A percentile compares a stretch with the other conserved stretches of the same genome.
Conservation (phyloP, 1,140 invertebrate genomes). For the Archivesica marissinica region DNA sequence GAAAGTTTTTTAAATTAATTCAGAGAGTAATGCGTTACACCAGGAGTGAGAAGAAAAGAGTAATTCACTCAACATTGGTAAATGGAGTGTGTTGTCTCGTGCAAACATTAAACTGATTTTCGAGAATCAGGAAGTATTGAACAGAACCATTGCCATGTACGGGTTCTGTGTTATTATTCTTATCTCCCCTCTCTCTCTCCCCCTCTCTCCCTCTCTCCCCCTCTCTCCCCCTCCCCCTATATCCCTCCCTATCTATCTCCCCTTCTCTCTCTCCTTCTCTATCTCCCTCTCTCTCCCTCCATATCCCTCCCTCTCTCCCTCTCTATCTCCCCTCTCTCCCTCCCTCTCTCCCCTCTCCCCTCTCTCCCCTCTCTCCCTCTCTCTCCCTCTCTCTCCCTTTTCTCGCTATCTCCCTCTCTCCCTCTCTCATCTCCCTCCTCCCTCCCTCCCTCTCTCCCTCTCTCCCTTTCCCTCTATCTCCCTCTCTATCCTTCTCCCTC, state of each 20-base stretch:
- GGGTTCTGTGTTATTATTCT: background rate
- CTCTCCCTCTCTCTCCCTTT: background rate
- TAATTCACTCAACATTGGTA: too few species aligned
- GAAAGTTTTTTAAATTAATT: too few species aligned
- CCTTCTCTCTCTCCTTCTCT: slow-evolving; percentile 20
- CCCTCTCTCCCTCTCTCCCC: background rate
- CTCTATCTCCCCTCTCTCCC: slow-evolving; percentile 29
- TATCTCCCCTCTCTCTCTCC: background rate
- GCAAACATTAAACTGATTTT: too few species aligned
- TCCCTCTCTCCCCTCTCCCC: slow-evolving; percentile 24
- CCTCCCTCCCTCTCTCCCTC: background rate
- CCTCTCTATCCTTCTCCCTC: too few species aligned
- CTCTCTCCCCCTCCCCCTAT: slow-evolving; percentile 50
- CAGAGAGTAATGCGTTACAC: too few species aligned
- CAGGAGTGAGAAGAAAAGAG: too few species aligned
- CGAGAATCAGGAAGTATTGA: too few species aligned
- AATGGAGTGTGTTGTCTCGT: too few species aligned
- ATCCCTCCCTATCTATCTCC: too few species aligned
- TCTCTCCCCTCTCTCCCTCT: background rate
- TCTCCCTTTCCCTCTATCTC: background rate
- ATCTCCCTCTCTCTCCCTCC: background rate
- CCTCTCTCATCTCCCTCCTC: too few species aligned
- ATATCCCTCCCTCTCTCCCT: slow-evolving; percentile 34
- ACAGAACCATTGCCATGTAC: too few species aligned
- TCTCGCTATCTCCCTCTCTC: background rate